Base-by-base conservation (phyloP, 1,140 invertebrate species). In the Acromyrmex echinatior region DNA sequence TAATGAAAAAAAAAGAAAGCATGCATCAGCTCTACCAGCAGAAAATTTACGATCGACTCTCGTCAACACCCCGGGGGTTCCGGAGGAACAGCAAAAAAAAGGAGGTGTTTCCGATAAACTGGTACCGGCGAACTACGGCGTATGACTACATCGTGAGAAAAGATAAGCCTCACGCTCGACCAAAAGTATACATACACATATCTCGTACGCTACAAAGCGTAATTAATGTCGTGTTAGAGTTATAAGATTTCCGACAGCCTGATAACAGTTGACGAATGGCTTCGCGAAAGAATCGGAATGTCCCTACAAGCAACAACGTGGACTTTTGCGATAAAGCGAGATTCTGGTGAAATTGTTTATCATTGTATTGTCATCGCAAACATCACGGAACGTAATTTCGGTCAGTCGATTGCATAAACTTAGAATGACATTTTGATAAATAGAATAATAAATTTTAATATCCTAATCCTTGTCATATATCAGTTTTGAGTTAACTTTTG, bases 81-180 rank as follows among this genome's bases (percentile, higher is more conserved):
- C 71, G 12, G 58, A 62, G 65, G 39, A 56, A 35, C 31, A 49
- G 18, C 31, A 53, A 25, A 79, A 81, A 81, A 80, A 68, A 80
- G 49, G 6, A 70, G 63, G 65, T 49, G 35, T 70, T 60, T 60
- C 65, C 60, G 86, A 87, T 87, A 87, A 87, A 71, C 65, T 70
- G 65, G 65, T 74, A 71, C 74, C 49, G 21, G 9, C 70, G 16
- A 68, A 62, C 60, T 10, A 31, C 45, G 21, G 49, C 49, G 62
- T 86, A 86, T 86, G 74, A 77, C 74, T 80, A 53, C 77, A 77
- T 79, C 87, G 87, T 79, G 82, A 87, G 76, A 86, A 87, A 73
- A 58, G 76, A 86, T 88, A 88, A 86, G 53, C 74, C 49, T 66
- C 35, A 62, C 74, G 71, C 62, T 66, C 74, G 45, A 25, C 63